These are phyloP conservation scores for Litoditis marina DNA, from an alignment of 2,888 invertebrate genomes.

Conservation along the genomic window DNA sequence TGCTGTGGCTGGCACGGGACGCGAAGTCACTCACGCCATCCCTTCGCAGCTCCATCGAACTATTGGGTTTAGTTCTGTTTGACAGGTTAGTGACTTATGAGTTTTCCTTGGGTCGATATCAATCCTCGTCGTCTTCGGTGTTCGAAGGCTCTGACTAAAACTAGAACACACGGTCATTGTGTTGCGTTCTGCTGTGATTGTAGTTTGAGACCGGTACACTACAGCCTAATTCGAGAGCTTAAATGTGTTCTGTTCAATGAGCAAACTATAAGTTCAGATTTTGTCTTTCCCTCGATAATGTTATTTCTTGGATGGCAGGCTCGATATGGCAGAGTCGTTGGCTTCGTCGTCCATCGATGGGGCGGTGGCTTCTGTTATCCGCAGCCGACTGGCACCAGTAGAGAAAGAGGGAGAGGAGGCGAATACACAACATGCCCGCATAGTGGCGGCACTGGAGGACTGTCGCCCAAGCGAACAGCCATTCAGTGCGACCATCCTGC, in stretches of 20 bases:
- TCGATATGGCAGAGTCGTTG: slow-evolving; percentile 7
- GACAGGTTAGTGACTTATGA: slow-evolving; percentile 16
- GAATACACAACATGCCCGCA: slow-evolving; percentile 12
- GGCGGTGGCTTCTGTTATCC: slow-evolving; percentile 19
- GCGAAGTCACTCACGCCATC: slow-evolving; percentile 17
- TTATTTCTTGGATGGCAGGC: background rate
- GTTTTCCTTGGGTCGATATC: no score
- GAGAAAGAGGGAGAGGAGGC: slow-evolving; percentile 23
- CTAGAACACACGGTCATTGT: no score
- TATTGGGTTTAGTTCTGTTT: slow-evolving; percentile 31
- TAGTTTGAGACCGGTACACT: no score
- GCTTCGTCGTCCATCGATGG: slow-evolving; percentile 9
- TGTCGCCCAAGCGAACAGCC: slow-evolving; percentile 1
- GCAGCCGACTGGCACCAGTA: slow-evolving; percentile 16
- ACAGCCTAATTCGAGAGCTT: no score
- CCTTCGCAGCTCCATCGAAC: slow-evolving; percentile 16
- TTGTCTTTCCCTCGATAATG: background rate
- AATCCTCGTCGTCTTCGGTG: no score
- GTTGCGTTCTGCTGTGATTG: no score
- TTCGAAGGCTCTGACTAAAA: no score
- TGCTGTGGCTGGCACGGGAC: slow-evolving; percentile 63
- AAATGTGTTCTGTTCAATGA: no score
- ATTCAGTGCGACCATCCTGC: slow-evolving; percentile 19
- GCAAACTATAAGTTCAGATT: no score
- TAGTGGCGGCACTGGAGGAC: slow-evolving; percentile 20